These are phyloP conservation scores for Tetraodon nigroviridis DNA, from an alignment of 2,113 vertebrate species.

Conservation along the genomic window DNA sequence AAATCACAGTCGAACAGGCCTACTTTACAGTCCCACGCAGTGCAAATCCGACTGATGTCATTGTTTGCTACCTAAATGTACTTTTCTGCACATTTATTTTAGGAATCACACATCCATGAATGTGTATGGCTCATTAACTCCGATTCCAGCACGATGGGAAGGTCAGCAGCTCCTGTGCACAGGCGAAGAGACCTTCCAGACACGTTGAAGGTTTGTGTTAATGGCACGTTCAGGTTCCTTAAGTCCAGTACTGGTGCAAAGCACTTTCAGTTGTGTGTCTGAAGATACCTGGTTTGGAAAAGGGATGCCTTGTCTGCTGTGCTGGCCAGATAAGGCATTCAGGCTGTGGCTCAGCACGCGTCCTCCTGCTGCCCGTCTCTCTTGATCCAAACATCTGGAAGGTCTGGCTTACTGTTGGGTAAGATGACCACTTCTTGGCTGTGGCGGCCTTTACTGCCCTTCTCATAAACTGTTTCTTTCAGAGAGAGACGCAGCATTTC, in stretches of 20 bases:
- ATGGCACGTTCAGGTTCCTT: neutral
- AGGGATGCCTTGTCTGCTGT: slow-evolving; percentile 40
- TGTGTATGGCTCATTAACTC: slow-evolving; percentile 33
- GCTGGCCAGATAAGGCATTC: slow-evolving; percentile 16
- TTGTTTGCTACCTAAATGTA: neutral
- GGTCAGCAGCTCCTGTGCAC: slow-evolving; percentile 8
- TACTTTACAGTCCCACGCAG: slow-evolving; percentile 29
- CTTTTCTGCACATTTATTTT: slow-evolving; percentile 8
- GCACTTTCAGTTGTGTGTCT: neutral
- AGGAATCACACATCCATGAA: slow-evolving; percentile 5
- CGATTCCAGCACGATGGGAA: slow-evolving; percentile 16
- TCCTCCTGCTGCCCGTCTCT: slow-evolving; percentile 83
- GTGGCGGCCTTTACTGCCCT: slow-evolving; percentile 75
- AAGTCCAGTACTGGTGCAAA: slow-evolving; percentile 12
- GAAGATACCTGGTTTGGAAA: neutral
- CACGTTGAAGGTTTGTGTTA: slow-evolving; percentile 31
- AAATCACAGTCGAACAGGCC: slow-evolving; percentile 18
- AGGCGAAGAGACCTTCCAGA: slow-evolving; percentile 33
- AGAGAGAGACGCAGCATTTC: slow-evolving; percentile 89
- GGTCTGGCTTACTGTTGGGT: slow-evolving; percentile 92
- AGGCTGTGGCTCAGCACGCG: slow-evolving; percentile 68
- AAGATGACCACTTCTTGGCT: slow-evolving; percentile 81
- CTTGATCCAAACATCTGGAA: slow-evolving; percentile 96
- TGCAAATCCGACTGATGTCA: slow-evolving; percentile 4
- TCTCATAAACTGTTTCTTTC: slow-evolving; percentile 84